Evolutionary conservation across 2,113 vertebrate genomes (phyloP), one percentile per base, ranked within the genome.

Genomic region (Meleagris gallopavo): DNA sequence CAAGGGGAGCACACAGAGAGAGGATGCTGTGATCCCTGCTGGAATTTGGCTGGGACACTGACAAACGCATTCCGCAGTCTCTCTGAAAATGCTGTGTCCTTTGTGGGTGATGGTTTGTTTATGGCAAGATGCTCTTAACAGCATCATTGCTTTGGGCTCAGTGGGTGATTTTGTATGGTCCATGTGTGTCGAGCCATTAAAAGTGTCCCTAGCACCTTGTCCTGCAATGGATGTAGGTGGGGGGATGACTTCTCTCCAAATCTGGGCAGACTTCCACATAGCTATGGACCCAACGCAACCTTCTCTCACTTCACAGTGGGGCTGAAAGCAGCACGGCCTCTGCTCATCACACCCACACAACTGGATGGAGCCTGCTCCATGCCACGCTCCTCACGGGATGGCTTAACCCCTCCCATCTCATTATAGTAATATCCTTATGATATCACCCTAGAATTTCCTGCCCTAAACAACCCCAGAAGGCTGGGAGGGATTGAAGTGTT

Each of bases 381-480:
- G 36, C 76, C 43, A 3, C 80, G 69, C 71, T 89, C 34, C 48
- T 94, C 78, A 82, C 29, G 72, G 48, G 81, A 55, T 55, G 38
- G 46, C 64, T 93, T 90, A 94, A 94, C 88, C 57, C 95, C 89
- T 96, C 96, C 95, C 93, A 94, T 78, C 91, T 95, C 91, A 93
- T 95, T 96, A 92, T 72, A 95, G 88, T 88, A 93, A 81, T 93
- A 43, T 78, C 89, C 94, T 96, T 94, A 91, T 97, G 91, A 93
- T 96, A 95, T 93, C 93, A 94, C 93, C 43, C 69, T 95, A 4
- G 16, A 96, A 86, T 95, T 95, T 89, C 94, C 89, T 97, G 89
- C 88, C 83, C 88, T 93, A 91, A 92, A 95, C 85, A 88, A 72
- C 61, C 88, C 88, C 88, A 95, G 88, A 40, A 96, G 90, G 94